phyloP scores from a whole-genome alignment of 2,888 invertebrate species.

The Anorthoa munda region DNA sequence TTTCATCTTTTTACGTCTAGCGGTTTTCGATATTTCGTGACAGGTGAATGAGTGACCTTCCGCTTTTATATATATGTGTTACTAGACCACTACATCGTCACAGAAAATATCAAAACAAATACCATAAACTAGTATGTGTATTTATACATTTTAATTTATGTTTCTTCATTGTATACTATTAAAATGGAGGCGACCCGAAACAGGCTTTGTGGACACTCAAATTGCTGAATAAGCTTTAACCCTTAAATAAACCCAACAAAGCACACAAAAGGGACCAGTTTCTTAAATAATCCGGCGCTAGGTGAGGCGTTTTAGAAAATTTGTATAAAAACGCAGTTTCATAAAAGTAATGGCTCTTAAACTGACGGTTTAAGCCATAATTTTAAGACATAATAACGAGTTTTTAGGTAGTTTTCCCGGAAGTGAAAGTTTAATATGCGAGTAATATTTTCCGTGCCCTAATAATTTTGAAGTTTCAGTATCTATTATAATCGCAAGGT shows the following conservation, averaged over 20 bases:
- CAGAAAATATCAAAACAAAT: slow-evolving; percentile 9
- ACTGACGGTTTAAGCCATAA: slow-evolving; percentile 61
- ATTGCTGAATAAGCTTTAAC: slow-evolving; percentile 71
- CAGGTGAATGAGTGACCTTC: too few relatives aligned
- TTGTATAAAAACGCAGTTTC: slow-evolving; percentile 66
- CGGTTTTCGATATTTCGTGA: too few relatives aligned
- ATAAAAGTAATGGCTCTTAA: slow-evolving; percentile 68
- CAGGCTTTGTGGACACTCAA: slow-evolving; percentile 61
- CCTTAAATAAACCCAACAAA: slow-evolving; percentile 69
- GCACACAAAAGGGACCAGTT: slow-evolving; percentile 71
- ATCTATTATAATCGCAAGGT: slow-evolving; percentile 18
- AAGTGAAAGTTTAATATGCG: slow-evolving; percentile 51
- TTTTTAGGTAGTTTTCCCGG: slow-evolving; percentile 53
- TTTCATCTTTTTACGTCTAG: too few relatives aligned
- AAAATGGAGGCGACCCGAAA: slow-evolving; percentile 53
- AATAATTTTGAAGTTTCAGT: slow-evolving; percentile 23
- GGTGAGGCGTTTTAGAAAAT: slow-evolving; percentile 63
- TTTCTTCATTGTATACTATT: slow-evolving; percentile 31
- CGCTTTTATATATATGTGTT: too few relatives aligned
- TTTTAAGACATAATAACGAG: slow-evolving; percentile 57
- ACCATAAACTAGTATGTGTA: slow-evolving; percentile 14
- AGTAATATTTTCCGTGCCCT: slow-evolving; percentile 42
- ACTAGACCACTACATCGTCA: not conserved
- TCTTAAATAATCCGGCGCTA: slow-evolving; percentile 71
- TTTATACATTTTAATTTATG: slow-evolving; percentile 39